Evolutionary conservation across 2,797 vertebrate species (phyloP).

Genomic region (Iguana delicatissima): DNA sequence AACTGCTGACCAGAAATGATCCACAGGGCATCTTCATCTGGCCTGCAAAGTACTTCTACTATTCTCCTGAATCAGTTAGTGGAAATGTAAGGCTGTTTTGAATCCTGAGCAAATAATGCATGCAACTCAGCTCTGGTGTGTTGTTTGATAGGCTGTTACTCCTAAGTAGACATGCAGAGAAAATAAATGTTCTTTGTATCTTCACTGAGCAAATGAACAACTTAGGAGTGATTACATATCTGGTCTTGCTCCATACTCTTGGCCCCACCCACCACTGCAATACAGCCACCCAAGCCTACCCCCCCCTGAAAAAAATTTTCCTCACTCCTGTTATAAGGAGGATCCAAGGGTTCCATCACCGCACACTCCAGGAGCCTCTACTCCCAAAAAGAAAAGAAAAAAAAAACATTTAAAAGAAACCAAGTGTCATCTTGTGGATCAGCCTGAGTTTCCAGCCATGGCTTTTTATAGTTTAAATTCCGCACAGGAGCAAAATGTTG

Average conservation of each 20-base stretch:
- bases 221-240: neutral
- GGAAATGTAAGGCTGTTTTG: neutral
- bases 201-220: neutral
- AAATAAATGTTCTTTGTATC: neutral
- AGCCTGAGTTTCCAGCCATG: neutral
- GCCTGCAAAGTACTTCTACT: too few species aligned
- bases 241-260: neutral
- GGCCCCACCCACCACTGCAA: neutral
- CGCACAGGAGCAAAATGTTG: neutral
- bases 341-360: neutral
- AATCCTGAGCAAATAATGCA: neutral
- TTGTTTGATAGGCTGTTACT: neutral
- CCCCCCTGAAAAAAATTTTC: too few species aligned
- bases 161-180: neutral
- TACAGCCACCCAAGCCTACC: neutral
- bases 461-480: conserved; percentile 1
- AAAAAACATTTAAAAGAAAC: neutral
- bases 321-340: too few species aligned
- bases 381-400: neutral
- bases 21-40: too few species aligned
- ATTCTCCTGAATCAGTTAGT: neutral
- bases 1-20: too few species aligned
- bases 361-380: neutral
- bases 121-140: neutral
- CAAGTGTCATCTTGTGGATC: neutral